These are phyloP conservation scores for Nomada fabriciana DNA, from an alignment of 2,888 invertebrate species.

Conservation along the genomic window DNA sequence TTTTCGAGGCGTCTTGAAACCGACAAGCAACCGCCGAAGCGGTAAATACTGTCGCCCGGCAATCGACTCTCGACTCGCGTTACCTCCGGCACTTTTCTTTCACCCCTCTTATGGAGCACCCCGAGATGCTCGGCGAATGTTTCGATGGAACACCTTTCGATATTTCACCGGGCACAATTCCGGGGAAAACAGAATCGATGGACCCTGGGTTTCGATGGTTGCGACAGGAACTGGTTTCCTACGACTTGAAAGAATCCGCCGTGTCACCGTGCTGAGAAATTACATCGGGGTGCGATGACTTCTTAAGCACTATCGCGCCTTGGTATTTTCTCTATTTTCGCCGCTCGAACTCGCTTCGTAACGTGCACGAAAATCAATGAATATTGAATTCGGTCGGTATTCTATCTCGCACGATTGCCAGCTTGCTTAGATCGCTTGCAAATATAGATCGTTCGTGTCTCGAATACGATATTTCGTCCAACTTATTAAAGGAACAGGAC, in stretches of 20 bases:
- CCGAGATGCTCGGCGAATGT: conserved; percentile 15
- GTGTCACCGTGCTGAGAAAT: conserved; percentile 63
- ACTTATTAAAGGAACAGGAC: too few species aligned
- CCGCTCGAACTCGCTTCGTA: background rate
- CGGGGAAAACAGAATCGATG: background rate
- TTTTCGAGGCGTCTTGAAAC: conserved; percentile 49
- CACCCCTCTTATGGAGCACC: background rate
- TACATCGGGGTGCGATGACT: conserved; percentile 56
- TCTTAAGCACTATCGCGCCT: conserved; percentile 59
- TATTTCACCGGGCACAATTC: conserved; percentile 25
- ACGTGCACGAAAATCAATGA: background rate
- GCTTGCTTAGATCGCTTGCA: too few species aligned
- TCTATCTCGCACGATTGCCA: too few species aligned
- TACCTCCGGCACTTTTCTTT: background rate
- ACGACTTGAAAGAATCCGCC: conserved; percentile 66
- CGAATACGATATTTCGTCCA: too few species aligned
- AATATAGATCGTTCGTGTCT: too few species aligned
- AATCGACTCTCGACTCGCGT: conserved; percentile 19
- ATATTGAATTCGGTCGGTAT: background rate
- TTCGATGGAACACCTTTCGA: conserved; percentile 44
- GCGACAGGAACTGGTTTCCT: conserved; percentile 67
- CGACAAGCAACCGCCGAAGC: conserved; percentile 45
- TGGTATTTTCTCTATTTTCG: conserved; percentile 16
- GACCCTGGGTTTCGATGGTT: conserved; percentile 21
- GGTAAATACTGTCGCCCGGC: conserved; percentile 52